Evolutionary conservation across 2,888 invertebrate genomes (phyloP), one percentile per base, ranked within the genome.

Genomic region (Silvanus unidentatus): DNA sequence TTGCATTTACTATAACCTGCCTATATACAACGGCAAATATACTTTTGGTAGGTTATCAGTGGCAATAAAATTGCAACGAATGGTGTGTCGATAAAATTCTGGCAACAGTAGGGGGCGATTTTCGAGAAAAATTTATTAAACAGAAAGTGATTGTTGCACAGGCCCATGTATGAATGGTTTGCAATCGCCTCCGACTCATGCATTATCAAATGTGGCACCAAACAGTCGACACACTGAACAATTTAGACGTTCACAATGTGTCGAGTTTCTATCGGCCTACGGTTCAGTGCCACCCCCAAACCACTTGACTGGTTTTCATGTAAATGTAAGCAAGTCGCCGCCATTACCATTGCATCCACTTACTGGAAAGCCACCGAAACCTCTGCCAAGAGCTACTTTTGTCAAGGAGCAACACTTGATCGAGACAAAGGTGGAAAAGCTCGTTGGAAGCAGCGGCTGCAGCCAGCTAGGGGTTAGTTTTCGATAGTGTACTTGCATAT

Each of bases 271-370:
- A n/a, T n/a, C n/a, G n/a, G n/a, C 22, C 22, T 22, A 22, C 22
- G 8, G 22, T 22, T 22, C 22, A 22, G 8, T 22, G 22, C 22
- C 22, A 22, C 22, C 22, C 22, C 22, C 22, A 22, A 5, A 22
- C 22, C 22, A 3, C 22, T n/a, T n/a, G n/a, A 45, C 54, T 35
- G 51, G 50, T 43, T 55, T 56, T 55, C 51, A 44, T 37, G 50
- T 43, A 40, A 54, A 52, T 48, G 45, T 28, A 11, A 40, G 12
- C 15, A 45, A 30, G 22, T 47, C 45, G 44, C 47, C 54, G 28
- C 54, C 47, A 10, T 16, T 38, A 29, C 43, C 53, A 22, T 45
- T 46, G 37, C 48, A 48, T n/a, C 47, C 45, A 15, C 37, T 49
- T 15, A 41, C 44, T 8, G 34, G 39, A 15, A 50, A 43, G 30